Conservation (phyloP, 2,888 invertebrate species). For the Conomelus anceps region DNA sequence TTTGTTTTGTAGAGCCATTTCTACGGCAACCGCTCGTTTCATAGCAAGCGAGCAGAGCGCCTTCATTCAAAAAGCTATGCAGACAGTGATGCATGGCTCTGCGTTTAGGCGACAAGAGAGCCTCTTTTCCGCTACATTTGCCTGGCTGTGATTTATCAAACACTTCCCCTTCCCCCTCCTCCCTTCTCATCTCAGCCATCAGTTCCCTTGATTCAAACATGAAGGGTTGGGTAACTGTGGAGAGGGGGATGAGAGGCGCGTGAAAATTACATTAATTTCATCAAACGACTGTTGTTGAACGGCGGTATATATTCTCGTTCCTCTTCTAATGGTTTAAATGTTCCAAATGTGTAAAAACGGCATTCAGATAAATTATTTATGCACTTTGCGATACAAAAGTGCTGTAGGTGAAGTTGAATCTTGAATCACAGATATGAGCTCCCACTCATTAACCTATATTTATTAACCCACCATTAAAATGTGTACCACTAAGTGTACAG, state of each 20-base stretch:
- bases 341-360: not conserved
- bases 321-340: not conserved
- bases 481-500: too few relatives aligned
- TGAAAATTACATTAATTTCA: slow-evolving; percentile 1
- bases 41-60: not conserved
- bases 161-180: not conserved
- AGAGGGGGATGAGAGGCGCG: not conserved
- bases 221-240: not conserved
- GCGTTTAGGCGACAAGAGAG: not conserved
- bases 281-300: not conserved
- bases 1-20: not conserved
- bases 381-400: too few relatives aligned
- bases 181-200: not conserved
- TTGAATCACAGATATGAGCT: too few relatives aligned
- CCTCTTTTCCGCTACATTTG: slow-evolving; percentile 3
- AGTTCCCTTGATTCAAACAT: not conserved
- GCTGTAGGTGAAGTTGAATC: too few relatives aligned
- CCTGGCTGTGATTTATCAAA: not conserved
- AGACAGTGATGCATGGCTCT: not conserved
- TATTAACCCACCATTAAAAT: too few relatives aligned
- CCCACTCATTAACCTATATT: too few relatives aligned
- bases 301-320: not conserved
- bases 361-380: too few relatives aligned
- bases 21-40: not conserved
- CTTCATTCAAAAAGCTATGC: not conserved